A percentile compares a stretch with the other conserved stretches of the same genome.
These are phyloP conservation scores for Laspeyria flexula DNA, from an alignment of 2,888 invertebrate genomes.

Conservation along the genomic window DNA sequence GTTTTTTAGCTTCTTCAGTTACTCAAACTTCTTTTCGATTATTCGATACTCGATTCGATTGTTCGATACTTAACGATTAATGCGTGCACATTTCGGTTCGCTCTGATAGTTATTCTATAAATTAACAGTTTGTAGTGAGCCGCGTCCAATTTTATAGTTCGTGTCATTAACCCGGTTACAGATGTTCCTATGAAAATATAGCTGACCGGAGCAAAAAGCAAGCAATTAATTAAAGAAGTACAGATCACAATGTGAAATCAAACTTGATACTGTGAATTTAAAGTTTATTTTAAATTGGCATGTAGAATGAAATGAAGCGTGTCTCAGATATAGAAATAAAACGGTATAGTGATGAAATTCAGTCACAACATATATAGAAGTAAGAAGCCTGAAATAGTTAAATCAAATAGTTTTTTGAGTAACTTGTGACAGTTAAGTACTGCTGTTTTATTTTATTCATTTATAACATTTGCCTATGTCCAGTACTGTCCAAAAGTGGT, in stretches of 20 bases:
- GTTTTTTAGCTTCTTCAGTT: no score
- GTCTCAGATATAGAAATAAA: constrained; percentile 25
- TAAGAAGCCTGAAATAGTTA: background rate
- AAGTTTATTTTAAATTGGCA: constrained; percentile 15
- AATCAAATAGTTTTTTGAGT: no score
- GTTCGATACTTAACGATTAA: constrained; percentile 2
- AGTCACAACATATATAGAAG: constrained; percentile 31
- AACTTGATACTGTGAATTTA: constrained; percentile 16
- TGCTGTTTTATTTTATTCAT: no score
- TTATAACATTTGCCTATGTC: no score
- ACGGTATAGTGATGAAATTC: constrained; percentile 24
- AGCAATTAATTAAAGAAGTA: constrained; percentile 75
- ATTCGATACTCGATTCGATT: background rate
- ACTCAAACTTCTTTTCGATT: no score
- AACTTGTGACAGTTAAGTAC: no score
- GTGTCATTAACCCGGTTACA: constrained; percentile 69
- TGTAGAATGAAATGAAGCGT: constrained; percentile 31
- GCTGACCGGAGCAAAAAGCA: constrained; percentile 66
- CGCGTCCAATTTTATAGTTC: constrained; percentile 41
- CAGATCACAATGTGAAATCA: constrained; percentile 19
- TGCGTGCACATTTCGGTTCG: constrained; percentile 23
- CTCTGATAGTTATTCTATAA: constrained; percentile 41
- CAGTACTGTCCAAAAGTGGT: no score
- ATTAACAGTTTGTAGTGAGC: constrained; percentile 45
- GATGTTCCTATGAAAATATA: constrained; percentile 65